Conservation (phyloP, 2,888 invertebrate species). For the Didymodactylos carnosus region DNA sequence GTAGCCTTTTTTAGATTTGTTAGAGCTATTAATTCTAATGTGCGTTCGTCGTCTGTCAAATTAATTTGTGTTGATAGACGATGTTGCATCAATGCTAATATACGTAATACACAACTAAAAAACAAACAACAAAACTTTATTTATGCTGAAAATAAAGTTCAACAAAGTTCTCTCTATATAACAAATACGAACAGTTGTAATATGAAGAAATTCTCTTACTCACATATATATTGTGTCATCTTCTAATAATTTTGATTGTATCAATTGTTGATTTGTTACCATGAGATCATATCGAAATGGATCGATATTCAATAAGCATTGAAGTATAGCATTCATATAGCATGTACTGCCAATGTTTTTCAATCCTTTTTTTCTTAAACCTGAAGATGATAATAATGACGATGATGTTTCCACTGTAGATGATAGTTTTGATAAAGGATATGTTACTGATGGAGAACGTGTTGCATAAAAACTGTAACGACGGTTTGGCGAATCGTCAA, state of each 20-base stretch:
- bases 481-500: too few relatives aligned
- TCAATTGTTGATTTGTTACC: background rate
- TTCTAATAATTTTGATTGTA: background rate
- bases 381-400: background rate
- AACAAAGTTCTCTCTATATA: too few relatives aligned
- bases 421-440: background rate
- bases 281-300: background rate
- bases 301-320: conserved; percentile 37
- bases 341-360: conserved; percentile 41
- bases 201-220: background rate
- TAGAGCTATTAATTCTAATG: background rate
- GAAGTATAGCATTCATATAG: conserved; percentile 41
- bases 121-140: too few relatives aligned
- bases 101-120: background rate
- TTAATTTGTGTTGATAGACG: background rate
- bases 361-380: conserved; percentile 18
- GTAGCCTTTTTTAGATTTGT: background rate
- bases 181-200: background rate
- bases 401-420: background rate
- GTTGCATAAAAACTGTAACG: too few relatives aligned
- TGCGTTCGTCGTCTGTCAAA: background rate
- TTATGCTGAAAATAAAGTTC: too few relatives aligned
- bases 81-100: background rate
- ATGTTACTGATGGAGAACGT: too few relatives aligned
- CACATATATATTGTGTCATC: background rate